phyloP scores from a whole-genome alignment of 2,797 vertebrate genomes.

The Esox masquinongy region DNA sequence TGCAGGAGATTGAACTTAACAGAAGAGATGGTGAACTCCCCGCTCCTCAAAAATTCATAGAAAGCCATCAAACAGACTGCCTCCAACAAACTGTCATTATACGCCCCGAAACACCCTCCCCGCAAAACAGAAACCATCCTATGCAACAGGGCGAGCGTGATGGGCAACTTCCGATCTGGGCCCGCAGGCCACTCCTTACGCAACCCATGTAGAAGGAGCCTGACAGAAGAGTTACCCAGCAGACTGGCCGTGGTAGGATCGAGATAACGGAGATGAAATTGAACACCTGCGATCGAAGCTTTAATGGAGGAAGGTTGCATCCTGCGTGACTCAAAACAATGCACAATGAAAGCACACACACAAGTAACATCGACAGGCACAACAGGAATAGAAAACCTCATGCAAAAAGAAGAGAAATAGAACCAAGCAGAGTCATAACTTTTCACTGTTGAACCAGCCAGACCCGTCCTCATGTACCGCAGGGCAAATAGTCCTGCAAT shows the following conservation, averaged over 20 bases:
- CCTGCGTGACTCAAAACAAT: too few relatives aligned
- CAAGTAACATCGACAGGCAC: too few relatives aligned
- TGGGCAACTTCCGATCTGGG: not conserved
- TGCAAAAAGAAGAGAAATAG: not conserved
- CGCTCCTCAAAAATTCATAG: too few relatives aligned
- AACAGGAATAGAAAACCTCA: too few relatives aligned
- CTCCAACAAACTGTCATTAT: not conserved
- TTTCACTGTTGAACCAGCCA: not conserved
- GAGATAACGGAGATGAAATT: not conserved
- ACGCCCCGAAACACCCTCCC: not conserved
- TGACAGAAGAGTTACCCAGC: not conserved
- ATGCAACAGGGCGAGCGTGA: not conserved
- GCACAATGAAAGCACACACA: too few relatives aligned
- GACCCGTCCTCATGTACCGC: not conserved
- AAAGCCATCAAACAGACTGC: not conserved
- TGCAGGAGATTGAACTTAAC: too few relatives aligned
- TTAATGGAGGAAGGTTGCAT: too few relatives aligned
- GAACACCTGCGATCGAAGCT: not conserved
- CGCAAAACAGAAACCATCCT: not conserved
- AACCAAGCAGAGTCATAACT: not conserved
- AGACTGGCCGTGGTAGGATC: not conserved
- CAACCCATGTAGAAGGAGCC: not conserved
- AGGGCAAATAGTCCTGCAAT: not conserved
- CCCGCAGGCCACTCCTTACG: not conserved
- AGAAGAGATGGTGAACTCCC: too few relatives aligned